Evolutionary conservation across 2,113 vertebrate species (phyloP).

Genomic region (Engraulis encrasicolus): DNA sequence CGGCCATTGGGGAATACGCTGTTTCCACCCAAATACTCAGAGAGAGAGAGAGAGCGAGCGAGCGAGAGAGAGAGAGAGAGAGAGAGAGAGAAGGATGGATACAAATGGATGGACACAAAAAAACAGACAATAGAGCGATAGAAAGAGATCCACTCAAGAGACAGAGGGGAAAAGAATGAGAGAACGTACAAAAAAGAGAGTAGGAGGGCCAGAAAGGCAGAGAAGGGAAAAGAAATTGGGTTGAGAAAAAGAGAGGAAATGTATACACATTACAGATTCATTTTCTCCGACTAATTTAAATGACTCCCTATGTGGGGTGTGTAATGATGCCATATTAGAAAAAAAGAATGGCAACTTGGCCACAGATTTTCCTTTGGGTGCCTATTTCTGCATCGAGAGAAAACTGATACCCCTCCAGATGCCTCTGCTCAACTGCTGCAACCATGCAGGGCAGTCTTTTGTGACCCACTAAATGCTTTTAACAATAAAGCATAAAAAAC

Average conservation of each 20-base stretch:
- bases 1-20: conserved; percentile 34
- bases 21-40: conserved; percentile 33
- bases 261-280: conserved; percentile 30
- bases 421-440: not conserved
- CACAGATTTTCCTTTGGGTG: conserved; percentile 29
- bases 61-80: not conserved
- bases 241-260: not conserved
- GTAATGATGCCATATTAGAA: conserved; percentile 25
- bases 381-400: not conserved
- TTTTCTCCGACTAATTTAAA: conserved; percentile 27
- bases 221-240: not conserved
- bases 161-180: not conserved
- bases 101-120: not conserved
- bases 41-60: not conserved
- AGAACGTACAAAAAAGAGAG: not conserved
- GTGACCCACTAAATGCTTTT: not conserved
- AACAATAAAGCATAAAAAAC: too few species aligned
- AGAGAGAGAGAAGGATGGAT: not conserved
- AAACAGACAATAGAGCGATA: not conserved
- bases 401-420: not conserved
- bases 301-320: conserved; percentile 22
- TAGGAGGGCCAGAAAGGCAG: not conserved
- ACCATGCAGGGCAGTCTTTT: not conserved
- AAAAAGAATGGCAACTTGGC: conserved; percentile 30
- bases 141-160: not conserved